Evolutionary conservation across 2,888 invertebrate genomes (phyloP), one percentile per base, ranked within the genome.

Genomic region (Gryllus longicercus): DNA sequence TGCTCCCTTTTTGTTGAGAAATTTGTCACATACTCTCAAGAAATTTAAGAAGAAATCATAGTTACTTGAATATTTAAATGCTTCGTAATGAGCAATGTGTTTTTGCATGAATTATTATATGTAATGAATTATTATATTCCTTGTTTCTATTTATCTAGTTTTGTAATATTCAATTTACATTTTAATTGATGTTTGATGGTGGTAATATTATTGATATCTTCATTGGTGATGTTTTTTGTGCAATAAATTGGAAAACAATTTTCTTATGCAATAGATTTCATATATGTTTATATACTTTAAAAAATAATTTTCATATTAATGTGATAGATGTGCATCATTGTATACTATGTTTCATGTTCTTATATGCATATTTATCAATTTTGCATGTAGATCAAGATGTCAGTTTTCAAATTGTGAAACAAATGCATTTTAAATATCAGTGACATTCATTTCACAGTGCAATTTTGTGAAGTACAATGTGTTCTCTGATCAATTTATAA

Each of bases 251-350:
- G 38, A 38, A 38, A 38, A 38, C 8, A 38, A 38, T 8, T 38
- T 38, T 63, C n/a, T n/a, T 63, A 63, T 63, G 63, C 14, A n/a
- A n/a, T 63, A n/a, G 63, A 63, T 63, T 18, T 18, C 63, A n/a
- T 63, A 3, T 63, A 63, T 63, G n/a, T 63, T 63, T 63, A 63
- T 63, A n/a, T 63, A 63, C 63, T 63, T 63, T n/a, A 63, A n/a
- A 63, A 63, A 63, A 63, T 63, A 63, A 63, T 63, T 63, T 63
- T 63, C 63, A n/a, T 63, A 63, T 63, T 63, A 63, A n/a, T 63
- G 63, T 63, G 14, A 63, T 63, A 63, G 63, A 63, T 63, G 63
- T 63, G 63, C 63, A 18, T n/a, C 63, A 63, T 14, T 63, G 38
- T 38, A 38, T 38, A 38, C 63, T 63, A 63, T n/a, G 63, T 63